A percentile compares a stretch with the other conserved stretches of the same genome.
Conservation (phyloP, 2,797 vertebrate species). For the Myripristis jacobus region DNA sequence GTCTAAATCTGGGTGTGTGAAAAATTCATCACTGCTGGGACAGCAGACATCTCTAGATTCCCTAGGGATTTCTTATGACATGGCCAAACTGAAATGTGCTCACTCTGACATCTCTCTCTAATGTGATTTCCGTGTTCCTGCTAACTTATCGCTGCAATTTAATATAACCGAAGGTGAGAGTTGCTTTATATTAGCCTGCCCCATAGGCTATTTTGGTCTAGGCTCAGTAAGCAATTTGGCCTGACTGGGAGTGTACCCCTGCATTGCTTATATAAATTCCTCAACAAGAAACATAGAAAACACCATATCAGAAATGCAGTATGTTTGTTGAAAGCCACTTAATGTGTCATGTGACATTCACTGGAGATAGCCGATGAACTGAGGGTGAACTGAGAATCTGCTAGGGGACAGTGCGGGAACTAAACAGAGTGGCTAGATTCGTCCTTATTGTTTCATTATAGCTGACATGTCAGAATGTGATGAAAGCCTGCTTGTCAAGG, state of each 20-base stretch:
- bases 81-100: slow-evolving; percentile 29
- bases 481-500: slow-evolving; percentile 42
- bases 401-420: slow-evolving; percentile 27
- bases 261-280: slow-evolving; percentile 62
- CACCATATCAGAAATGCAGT: slow-evolving; percentile 27
- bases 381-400: slow-evolving; percentile 39
- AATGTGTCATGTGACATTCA: slow-evolving; percentile 48
- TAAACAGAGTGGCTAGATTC: slow-evolving; percentile 34
- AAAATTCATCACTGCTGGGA: slow-evolving; percentile 60
- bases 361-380: slow-evolving; percentile 45
- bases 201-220: slow-evolving; percentile 51
- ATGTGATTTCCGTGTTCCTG: slow-evolving; percentile 67
- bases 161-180: slow-evolving; percentile 24
- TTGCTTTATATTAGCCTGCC: slow-evolving; percentile 49
- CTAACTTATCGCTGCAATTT: slow-evolving; percentile 40
- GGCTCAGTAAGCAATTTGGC: slow-evolving; percentile 42
- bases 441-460: slow-evolving; percentile 36
- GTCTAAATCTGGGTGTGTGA: slow-evolving; percentile 59
- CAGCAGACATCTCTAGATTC: slow-evolving; percentile 11
- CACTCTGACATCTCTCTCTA: slow-evolving; percentile 37
- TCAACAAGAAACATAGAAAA: slow-evolving; percentile 42
- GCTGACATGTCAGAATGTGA: slow-evolving; percentile 45
- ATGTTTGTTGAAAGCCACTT: slow-evolving; percentile 47
- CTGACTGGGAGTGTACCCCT: slow-evolving; percentile 42
- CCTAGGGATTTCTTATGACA: slow-evolving; percentile 23